Base-by-base conservation (phyloP, 2,888 invertebrate species). In the Pyrrhosoma nymphula region DNA sequence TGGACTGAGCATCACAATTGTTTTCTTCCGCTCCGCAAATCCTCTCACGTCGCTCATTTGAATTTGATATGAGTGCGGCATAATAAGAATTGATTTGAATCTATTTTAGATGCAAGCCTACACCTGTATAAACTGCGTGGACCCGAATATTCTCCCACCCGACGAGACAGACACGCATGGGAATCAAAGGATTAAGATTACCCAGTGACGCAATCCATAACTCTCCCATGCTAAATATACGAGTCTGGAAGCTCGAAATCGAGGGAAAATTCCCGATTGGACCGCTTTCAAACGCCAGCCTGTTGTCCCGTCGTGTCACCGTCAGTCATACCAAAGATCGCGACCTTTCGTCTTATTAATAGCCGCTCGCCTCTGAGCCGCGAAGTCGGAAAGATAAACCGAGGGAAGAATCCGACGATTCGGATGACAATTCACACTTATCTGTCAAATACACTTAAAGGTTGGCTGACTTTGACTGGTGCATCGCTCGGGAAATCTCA, bases 181-280 rank as follows among this genome's bases (percentile, higher is more conserved):
- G 69, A 69, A 35, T 82, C 82, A 35, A 35, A 35, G 82, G 82
- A 82, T 82, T 82, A 82, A 82, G 82, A 26, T 82, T 82, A 82
- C 82, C 35, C 26, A 30, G 47, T 35, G 82, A 26, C 82, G 35
- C 82, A 35, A 82, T 82, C 35, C 82, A 82, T 35, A 82, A 82
- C 35, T 35, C 82, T 82, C 82, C 14, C 35, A 23, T 35, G 82
- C 82, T 82, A 82, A 82, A 82, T 35, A 82, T 82, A 82, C 14
- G 35, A 82, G 82, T 82, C 35, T 12, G 18, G 69, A 69, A 69
- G 69, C 69, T 26, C 10, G 82, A 18, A 35, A 82, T 82, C 14
- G 82, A 82, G 82, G 16, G 82, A 82, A 82, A 82, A 82, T 82
- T 35, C 82, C 82, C 82, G 82, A 82, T 82, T 82, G 82, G 82